Conservation (phyloP, 30 jellyfish, hydroid and myxozoan species). For the Cassiopea xamachana region DNA sequence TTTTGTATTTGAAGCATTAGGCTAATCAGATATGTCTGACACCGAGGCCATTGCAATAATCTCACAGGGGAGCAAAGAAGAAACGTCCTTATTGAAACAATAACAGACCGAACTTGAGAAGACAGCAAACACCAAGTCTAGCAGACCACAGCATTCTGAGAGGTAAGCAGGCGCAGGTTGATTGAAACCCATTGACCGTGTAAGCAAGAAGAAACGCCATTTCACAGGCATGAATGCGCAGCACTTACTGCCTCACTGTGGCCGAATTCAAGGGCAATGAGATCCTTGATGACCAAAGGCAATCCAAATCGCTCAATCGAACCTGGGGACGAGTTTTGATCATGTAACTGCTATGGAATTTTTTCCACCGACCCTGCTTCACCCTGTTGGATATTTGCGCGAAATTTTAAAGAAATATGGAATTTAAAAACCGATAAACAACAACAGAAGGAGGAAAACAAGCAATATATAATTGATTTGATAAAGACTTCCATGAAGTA, state of each 20-base stretch:
- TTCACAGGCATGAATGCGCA: slow-evolving; percentile 34
- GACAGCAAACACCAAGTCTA: slow-evolving; percentile 30
- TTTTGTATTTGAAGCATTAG: too few relatives aligned
- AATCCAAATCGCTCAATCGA: slow-evolving; percentile 61
- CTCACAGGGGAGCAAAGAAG: background rate
- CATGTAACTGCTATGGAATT: slow-evolving; percentile 76
- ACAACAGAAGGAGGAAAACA: slow-evolving; percentile 5
- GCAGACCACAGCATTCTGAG: slow-evolving; percentile 1
- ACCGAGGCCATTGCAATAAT: background rate
- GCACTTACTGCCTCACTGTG: slow-evolving; percentile 53
- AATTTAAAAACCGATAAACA: slow-evolving; percentile 42
- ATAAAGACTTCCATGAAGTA: slow-evolving; percentile 63
- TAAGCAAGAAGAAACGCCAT: slow-evolving; percentile 37
- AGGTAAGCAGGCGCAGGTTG: slow-evolving; percentile 16
- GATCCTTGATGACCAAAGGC: slow-evolving; percentile 77
- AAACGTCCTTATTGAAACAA: background rate
- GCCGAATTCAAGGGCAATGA: slow-evolving; percentile 72
- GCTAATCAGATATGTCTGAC: too few relatives aligned
- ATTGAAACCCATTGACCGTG: slow-evolving; percentile 46
- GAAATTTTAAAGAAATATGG: slow-evolving; percentile 66
- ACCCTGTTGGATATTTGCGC: slow-evolving; percentile 39
- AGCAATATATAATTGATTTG: background rate
- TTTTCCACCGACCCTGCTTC: slow-evolving; percentile 49
- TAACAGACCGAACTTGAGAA: background rate
- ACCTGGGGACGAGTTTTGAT: slow-evolving; percentile 56